Percentiles rank a stretch among this genome's conserved stretches.
Conservation (phyloP, 2,888 invertebrate species). For the Trilocha varians region DNA sequence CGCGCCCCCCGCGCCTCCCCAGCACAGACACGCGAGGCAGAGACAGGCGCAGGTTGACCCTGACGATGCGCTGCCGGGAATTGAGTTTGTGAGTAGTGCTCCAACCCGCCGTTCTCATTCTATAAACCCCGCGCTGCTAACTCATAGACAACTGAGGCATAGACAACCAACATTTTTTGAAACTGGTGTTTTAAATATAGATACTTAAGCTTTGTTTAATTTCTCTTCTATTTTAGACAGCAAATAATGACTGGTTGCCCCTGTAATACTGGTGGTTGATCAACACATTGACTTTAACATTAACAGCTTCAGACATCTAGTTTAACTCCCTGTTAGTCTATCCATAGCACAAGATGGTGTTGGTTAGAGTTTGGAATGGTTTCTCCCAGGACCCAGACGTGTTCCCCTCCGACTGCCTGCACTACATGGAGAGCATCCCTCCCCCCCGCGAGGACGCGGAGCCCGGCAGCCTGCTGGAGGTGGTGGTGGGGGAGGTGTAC, state of each 20-base stretch:
- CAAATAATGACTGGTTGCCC: too few species aligned
- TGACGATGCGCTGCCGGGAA: slow-evolving; percentile 46
- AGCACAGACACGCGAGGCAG: slow-evolving; percentile 5
- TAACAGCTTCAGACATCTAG: too few species aligned
- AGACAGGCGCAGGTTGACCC: slow-evolving; percentile 19
- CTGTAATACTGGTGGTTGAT: too few species aligned
- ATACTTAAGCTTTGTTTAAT: too few species aligned
- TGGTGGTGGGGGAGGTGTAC: slow-evolving; percentile 67
- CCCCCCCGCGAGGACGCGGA: slow-evolving; percentile 20
- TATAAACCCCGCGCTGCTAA: too few species aligned
- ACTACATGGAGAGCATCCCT: slow-evolving; percentile 45
- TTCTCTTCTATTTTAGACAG: too few species aligned
- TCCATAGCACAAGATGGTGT: background rate
- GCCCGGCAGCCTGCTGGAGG: slow-evolving; percentile 43
- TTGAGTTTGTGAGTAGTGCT: slow-evolving; percentile 47
- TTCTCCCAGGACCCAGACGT: slow-evolving; percentile 47
- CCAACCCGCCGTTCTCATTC: slow-evolving; percentile 22
- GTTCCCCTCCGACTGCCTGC: slow-evolving; percentile 58
- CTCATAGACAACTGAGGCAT: too few species aligned
- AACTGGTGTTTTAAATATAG: too few species aligned
- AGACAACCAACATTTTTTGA: too few species aligned
- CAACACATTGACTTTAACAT: too few species aligned
- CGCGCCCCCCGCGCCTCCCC: slow-evolving; percentile 5
- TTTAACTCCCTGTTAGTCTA: background rate
- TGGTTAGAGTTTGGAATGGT: background rate